Evolutionary conservation across 2,888 invertebrate species (phyloP), one percentile per base, ranked within the genome.

Genomic region (Oligia strigilis): DNA sequence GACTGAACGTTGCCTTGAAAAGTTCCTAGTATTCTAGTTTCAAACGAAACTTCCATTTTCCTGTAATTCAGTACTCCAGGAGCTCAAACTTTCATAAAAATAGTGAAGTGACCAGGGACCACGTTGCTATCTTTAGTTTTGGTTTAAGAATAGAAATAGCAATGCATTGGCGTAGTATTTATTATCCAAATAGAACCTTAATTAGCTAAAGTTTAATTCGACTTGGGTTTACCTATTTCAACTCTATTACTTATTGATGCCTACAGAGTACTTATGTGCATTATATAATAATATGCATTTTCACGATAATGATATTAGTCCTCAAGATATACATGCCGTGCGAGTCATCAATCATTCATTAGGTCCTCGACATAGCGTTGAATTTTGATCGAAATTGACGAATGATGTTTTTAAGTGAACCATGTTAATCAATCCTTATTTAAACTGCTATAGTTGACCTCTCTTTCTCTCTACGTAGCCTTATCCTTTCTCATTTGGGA

Each of bases 231-330:
- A 43, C 9, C 29, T 17, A 55, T 73, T 73, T 29, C 40, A 52
- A 23, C 29, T 73, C 6, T 29, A 29, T 40, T 49, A 69, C 8
- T 8, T 13, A 49, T 13, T 29, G 2, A 36, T 19, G 36, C 19
- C 9, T 40, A n/a, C 23, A 1, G 52, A 55, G 14, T 72, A 58
- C 29, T 29, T n/a, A n/a, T n/a, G n/a, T n/a, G n/a, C n/a, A n/a
- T n/a, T n/a, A n/a, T n/a, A n/a, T n/a, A n/a, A n/a, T n/a, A 52
- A 46, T 36, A 55, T 55, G 65, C 52, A n/a, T 29, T 65, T 78
- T 66, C 23, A 78, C 36, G 23, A 49, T 40, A 49, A 14, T 66
- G 4, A n/a, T 66, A 55, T 46, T 19, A 13, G 6, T 78, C 23
- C 43, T 66, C 19, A 66, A 36, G 2, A 23, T 55, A 40, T 40